A percentile compares a stretch with the other conserved stretches of the same genome.
Evolutionary conservation across 1,140 invertebrate species (phyloP).

Genomic region (Brachionus plicatilis): DNA sequence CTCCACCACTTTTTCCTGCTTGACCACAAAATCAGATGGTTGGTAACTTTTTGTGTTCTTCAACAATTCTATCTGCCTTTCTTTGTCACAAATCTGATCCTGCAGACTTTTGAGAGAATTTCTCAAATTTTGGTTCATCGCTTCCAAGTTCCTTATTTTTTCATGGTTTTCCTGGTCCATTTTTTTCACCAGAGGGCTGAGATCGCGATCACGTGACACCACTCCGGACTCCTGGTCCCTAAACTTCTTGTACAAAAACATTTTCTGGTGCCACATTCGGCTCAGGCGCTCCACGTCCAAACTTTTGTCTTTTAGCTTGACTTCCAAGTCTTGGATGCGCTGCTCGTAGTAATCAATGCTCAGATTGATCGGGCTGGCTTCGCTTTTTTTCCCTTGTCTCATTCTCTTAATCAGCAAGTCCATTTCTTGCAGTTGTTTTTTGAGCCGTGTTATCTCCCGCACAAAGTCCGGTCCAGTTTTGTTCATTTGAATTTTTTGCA

Average conservation of each 20-base stretch:
- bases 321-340: neutral
- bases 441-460: neutral
- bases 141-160: neutral
- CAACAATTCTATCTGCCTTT: neutral
- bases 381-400: neutral
- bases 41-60: neutral
- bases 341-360: conserved; percentile 20
- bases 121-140: neutral
- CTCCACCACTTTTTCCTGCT: neutral
- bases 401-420: neutral
- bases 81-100: neutral
- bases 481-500: neutral
- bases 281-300: neutral
- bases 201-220: neutral
- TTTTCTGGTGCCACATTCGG: conserved; percentile 16
- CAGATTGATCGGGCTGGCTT: neutral
- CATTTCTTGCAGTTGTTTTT: conserved; percentile 20
- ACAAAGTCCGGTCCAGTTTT: neutral
- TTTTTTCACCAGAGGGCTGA: neutral
- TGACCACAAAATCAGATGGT: neutral
- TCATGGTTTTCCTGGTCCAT: neutral
- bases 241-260: neutral
- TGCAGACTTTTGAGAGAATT: neutral
- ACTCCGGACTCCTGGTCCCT: neutral
- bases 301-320: neutral